A percentile compares a stretch with the other conserved stretches of the same genome.
These are phyloP conservation scores for Microctenopoma stevenorrisi DNA, from an alignment of 2,797 vertebrate genomes.

Conservation along the genomic window DNA sequence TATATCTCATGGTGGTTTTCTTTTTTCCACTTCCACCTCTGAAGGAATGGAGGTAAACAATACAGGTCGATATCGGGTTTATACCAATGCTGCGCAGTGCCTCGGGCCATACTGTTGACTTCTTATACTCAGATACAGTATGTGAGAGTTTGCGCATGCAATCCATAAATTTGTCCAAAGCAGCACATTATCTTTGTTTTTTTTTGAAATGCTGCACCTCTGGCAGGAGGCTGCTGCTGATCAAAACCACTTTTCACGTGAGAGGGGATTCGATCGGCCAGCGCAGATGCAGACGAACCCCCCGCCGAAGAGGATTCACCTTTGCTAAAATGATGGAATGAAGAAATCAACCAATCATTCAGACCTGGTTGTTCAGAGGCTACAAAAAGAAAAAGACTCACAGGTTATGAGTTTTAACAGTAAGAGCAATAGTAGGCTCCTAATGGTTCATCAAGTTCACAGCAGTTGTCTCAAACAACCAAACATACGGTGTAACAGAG, in stretches of 20 bases:
- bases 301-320: slow-evolving; percentile 41
- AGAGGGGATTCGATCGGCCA: slow-evolving; percentile 62
- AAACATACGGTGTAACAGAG: slow-evolving; percentile 16
- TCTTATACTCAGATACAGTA: not conserved
- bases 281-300: slow-evolving; percentile 25
- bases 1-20: slow-evolving; percentile 25
- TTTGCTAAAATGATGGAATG: slow-evolving; percentile 19
- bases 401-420: slow-evolving; percentile 43
- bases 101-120: slow-evolving; percentile 37
- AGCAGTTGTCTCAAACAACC: slow-evolving; percentile 22
- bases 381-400: slow-evolving; percentile 25
- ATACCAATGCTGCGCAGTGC: slow-evolving; percentile 10
- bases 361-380: slow-evolving; percentile 27
- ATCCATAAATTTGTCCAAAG: slow-evolving; percentile 59
- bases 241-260: slow-evolving; percentile 75
- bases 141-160: not conserved
- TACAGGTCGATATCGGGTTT: slow-evolving; percentile 59
- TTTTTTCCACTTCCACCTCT: slow-evolving; percentile 31
- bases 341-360: slow-evolving; percentile 34
- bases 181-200: slow-evolving; percentile 36
- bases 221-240: slow-evolving; percentile 34
- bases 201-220: slow-evolving; percentile 46
- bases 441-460: slow-evolving; percentile 28
- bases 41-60: slow-evolving; percentile 58
- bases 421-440: slow-evolving; percentile 44